Evolutionary conservation across 2,888 invertebrate genomes (phyloP), one percentile per base, ranked within the genome.

Genomic region (Tortrix viridana): DNA sequence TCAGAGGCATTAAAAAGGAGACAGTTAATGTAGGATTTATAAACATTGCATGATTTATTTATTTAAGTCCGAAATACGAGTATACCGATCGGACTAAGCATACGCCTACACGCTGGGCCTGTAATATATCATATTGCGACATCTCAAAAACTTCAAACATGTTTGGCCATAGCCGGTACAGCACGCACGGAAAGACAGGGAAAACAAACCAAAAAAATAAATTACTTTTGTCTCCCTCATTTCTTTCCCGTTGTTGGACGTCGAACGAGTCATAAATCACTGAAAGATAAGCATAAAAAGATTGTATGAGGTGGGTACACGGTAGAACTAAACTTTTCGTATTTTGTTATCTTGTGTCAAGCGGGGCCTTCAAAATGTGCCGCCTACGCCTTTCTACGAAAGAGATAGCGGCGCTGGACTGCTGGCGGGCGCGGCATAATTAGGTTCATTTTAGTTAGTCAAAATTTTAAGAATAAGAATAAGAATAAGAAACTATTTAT

Each of bases 261-360:
- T 88, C 88, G 91, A 89, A 89, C 87, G 83, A 85, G 79, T 82
- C 87, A 88, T 92, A 92, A 92, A 92, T 92, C 91, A 91, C 88
- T 87, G 82, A 89, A 88, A 92, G 92, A 92, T 92, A 92, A 92
- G 91, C 92, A 91, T 91, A 91, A 89, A 90, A 89, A 90, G 90
- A 89, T 89, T 89, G 91, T 91, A 89, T 89, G 88, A 90, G 86
- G 85, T 85, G 81, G 86, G 85, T 89, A 89, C 87, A 86, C 89
- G 85, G 90, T 89, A 88, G 89, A 91, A 86, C 84, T 88, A 82
- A 88, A 89, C 85, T 90, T 89, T 90, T 89, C 88, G 89, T 90
- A 89, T 89, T 89, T 84, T 77, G 87, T 90, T 89, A 89, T 91
- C 89, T 88, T 74, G 76, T 76, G 84, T 85, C 84, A 85, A 85